Evolutionary conservation across 2,113 vertebrate genomes (phyloP), one percentile per base, ranked within the genome.

Genomic region (Tonatia bakeri): DNA sequence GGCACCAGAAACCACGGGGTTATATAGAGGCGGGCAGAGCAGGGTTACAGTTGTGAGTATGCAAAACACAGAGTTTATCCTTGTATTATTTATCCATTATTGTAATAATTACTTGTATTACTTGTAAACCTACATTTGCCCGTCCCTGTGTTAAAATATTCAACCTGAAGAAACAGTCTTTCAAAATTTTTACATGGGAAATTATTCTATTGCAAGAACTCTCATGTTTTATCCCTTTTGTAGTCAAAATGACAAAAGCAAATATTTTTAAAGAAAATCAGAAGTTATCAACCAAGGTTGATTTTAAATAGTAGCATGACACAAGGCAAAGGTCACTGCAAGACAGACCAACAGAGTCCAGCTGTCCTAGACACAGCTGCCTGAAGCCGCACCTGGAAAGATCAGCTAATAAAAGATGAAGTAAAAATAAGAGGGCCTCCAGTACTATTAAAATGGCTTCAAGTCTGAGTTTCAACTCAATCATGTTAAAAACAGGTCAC

Each of bases 391-490:
- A 91, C 15, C 80, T 94, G 72, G 79, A 54, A 91, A 70, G 43
- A 73, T 69, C n/a, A 40, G 64, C 7, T 40, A 84, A 28, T 67
- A 59, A 7, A 75, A 20, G 67, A 92, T 19, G 73, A 64, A 20
- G 65, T 77, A 83, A 94, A 87, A 95, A 50, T 67, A 86, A 91
- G 13, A 76, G 47, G 47, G 10, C 69, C 91, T 10, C 43, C 54
- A 83, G 81, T 43, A 69, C 22, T 59, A 45, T 59, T 52, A 87
- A 93, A 70, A 93, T n/a, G 6, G 31, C 50, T 81, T 76, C 45
- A 87, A 79, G 64, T 59, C 45, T 26, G 20, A 38, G 26, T 64
- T 94, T 96, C 50, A 70, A 93, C 90, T 91, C 86, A 33, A 95
- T 72, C 65, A 65, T 54, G 16, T 59, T 91, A 75, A 91, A 95